A percentile compares a stretch with the other conserved stretches of the same genome.
phyloP scores from a whole-genome alignment of 92 coral and sea anemone species.

The Porites rus region DNA sequence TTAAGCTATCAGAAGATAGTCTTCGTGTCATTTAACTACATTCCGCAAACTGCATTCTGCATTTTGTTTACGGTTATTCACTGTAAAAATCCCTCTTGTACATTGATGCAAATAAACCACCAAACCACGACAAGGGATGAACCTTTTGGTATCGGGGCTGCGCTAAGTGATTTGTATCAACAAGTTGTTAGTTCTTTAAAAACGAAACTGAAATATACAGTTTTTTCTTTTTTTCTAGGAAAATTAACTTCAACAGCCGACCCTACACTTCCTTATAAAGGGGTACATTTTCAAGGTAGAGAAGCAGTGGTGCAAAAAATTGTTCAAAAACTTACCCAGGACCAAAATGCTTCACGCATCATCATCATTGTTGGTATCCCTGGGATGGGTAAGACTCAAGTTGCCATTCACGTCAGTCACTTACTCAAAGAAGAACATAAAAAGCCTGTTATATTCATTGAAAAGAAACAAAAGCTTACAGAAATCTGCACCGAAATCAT shows the following conservation, averaged over 20 bases:
- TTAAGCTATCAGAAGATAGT: too few species aligned
- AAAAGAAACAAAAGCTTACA: neutral
- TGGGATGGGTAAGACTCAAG: constrained; percentile 59
- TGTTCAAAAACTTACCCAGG: neutral
- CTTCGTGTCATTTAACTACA: too few species aligned
- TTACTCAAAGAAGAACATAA: neutral
- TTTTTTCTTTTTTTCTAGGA: neutral
- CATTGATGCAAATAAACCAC: too few species aligned
- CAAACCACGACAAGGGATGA: too few species aligned
- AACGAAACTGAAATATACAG: too few species aligned
- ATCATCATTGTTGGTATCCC: constrained; percentile 35
- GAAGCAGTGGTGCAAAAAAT: neutral
- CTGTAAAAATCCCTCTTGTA: too few species aligned
- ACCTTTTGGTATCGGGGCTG: too few species aligned
- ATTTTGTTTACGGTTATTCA: too few species aligned
- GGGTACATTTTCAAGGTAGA: neutral
- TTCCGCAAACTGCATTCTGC: too few species aligned
- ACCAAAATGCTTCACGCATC: neutral
- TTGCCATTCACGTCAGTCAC: constrained; percentile 60
- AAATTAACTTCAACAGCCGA: neutral
- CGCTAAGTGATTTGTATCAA: too few species aligned
- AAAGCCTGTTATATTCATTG: constrained; percentile 21
- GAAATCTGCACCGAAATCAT: constrained; percentile 36
- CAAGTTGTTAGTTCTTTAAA: too few species aligned
- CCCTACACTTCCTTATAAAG: neutral